Conservation (phyloP, 2,888 invertebrate species). For the Gymnoscelis rufifasciata region DNA sequence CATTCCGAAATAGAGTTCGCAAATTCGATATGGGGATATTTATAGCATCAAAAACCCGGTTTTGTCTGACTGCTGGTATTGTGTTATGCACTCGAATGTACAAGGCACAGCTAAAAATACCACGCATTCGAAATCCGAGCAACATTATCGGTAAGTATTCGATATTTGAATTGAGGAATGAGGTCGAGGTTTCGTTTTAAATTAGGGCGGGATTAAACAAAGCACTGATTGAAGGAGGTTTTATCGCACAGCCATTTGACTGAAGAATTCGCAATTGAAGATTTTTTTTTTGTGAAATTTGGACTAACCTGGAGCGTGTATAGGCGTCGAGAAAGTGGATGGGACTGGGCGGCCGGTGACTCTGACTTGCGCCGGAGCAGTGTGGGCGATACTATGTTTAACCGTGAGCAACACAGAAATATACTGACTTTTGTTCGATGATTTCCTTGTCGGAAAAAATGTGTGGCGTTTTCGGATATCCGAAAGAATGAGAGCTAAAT, state of each 20-base stretch:
- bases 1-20: slow-evolving; percentile 74
- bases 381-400: slow-evolving; percentile 75
- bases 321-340: slow-evolving; percentile 62
- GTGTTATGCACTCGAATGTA: slow-evolving; percentile 64
- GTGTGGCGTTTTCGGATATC: slow-evolving; percentile 38
- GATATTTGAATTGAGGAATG: slow-evolving; percentile 29
- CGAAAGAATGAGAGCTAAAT: too few species aligned
- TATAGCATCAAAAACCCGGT: slow-evolving; percentile 75
- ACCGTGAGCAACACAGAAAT: slow-evolving; percentile 74
- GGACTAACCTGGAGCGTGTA: slow-evolving; percentile 72
- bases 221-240: slow-evolving; percentile 18
- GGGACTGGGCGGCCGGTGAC: slow-evolving; percentile 57
- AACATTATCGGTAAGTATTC: slow-evolving; percentile 36
- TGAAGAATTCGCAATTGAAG: slow-evolving; percentile 48
- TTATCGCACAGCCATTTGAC: slow-evolving; percentile 51
- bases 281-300: slow-evolving; percentile 32
- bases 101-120: slow-evolving; percentile 60
- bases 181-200: slow-evolving; percentile 17
- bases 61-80: slow-evolving; percentile 66
- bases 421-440: slow-evolving; percentile 74
- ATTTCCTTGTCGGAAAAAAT: slow-evolving; percentile 60
- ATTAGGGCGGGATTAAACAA: slow-evolving; percentile 21
- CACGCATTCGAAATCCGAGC: slow-evolving; percentile 45
- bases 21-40: slow-evolving; percentile 76
- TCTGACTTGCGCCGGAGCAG: slow-evolving; percentile 47